Base-by-base conservation (phyloP, 2,888 invertebrate genomes). In the Hirtodrosophila histrioides region DNA sequence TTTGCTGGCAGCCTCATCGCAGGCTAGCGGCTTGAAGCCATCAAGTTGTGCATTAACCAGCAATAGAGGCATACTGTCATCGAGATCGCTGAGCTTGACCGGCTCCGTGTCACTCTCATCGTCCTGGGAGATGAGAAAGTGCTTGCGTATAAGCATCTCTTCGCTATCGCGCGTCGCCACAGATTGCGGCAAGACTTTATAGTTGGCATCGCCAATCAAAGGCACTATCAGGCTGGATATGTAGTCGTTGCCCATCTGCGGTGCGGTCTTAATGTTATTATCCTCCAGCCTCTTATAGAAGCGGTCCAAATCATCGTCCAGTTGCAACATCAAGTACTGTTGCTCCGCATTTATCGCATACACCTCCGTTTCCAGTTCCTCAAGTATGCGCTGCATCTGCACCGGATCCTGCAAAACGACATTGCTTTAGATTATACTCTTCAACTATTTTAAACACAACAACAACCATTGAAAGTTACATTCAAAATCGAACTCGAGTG, bases 261-360 rank as follows among this genome's bases (percentile, higher is more conserved):
- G 73, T 69, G 89, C 77, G 3, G 78, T 76, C 8, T 69, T 65
- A 35, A 91, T 77, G 53, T 83, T 77, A 29, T 84, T 86, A 33
- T 75, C 73, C 54, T 76, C 62, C 12, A 90, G 61, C 54, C 78
- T 78, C 45, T 86, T 85, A 37, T 79, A 85, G 51, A 91, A 91
- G 8, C 76, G 67, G 4, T 90, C 86, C 31, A 91, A 67, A 5
- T 81, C 63, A 1, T 89, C 85, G 23, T 89, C 78, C 1, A 91
- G 39, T 2, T 86, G 86, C 44, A 89, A 29, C 56, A 91, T 63
- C 3, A 91, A 56, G 48, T 66, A 88, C 48, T 87, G 86, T 48
- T 91, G 90, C 44, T 91, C 91, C 1, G 88, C 89, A 68, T 91
- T 91, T 9, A 91, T 91, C 67, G 91, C 90, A 37, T 79, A 88